These are phyloP conservation scores for Edolisoma coerulescens DNA, from an alignment of 2,113 vertebrate genomes.

Conservation along the genomic window DNA sequence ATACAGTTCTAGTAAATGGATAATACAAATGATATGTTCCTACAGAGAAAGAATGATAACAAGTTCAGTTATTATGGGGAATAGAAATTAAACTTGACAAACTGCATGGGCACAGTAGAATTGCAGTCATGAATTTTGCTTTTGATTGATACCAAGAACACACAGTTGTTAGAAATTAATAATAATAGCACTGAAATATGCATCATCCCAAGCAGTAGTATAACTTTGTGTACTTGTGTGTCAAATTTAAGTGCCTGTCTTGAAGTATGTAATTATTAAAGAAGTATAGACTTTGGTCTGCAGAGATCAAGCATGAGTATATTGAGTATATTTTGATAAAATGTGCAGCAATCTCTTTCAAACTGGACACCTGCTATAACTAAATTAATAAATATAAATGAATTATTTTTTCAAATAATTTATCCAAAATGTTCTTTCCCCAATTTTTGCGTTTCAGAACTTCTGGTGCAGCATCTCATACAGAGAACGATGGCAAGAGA, in stretches of 20 bases:
- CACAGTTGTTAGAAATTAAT: neutral
- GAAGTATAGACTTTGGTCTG: neutral
- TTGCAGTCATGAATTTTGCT: neutral
- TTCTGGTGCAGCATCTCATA: neutral
- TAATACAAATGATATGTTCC: neutral
- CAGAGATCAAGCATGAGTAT: neutral
- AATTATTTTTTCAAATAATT: neutral
- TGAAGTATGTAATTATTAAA: neutral
- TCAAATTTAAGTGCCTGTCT: neutral
- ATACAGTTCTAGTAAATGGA: neutral
- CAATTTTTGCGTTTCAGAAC: neutral
- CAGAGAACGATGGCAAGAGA: accelerated
- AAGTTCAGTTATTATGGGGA: neutral
- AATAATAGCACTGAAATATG: neutral
- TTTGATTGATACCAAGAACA: conserved; percentile 26
- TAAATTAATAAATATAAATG: neutral
- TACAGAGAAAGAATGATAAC: neutral
- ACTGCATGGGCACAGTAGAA: neutral
- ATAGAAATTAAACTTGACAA: neutral
- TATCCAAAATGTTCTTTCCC: neutral
- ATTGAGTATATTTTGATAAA: neutral
- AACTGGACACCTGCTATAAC: neutral
- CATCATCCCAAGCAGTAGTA: neutral
- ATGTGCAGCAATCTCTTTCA: neutral
- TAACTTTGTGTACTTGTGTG: neutral